Evolutionary conservation across 2,797 vertebrate genomes (phyloP).

Genomic region (Molossus molossus): DNA sequence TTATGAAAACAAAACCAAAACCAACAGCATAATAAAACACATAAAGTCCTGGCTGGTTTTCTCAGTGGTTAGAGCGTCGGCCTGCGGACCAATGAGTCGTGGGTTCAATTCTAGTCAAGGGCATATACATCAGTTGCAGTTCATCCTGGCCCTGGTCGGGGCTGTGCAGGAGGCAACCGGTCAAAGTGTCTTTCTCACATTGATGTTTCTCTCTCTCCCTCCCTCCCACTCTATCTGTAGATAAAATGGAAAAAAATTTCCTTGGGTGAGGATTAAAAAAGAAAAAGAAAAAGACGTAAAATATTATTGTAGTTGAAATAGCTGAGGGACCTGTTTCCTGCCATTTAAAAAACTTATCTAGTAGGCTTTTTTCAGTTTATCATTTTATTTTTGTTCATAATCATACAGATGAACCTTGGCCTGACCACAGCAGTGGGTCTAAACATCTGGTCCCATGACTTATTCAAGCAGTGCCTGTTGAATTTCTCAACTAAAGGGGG

Average conservation of each 20-base stretch:
- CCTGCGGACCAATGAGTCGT: too few relatives aligned
- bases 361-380: background rate
- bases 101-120: too few relatives aligned
- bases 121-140: too few relatives aligned
- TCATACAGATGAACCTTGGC: background rate
- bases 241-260: too few relatives aligned
- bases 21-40: background rate
- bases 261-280: too few relatives aligned
- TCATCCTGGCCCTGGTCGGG: too few relatives aligned
- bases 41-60: too few relatives aligned
- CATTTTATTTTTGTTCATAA: slow-evolving; percentile 41
- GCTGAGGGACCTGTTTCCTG: background rate
- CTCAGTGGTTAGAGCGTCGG: too few relatives aligned
- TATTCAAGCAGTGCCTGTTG: background rate
- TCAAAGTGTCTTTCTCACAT: too few relatives aligned
- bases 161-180: too few relatives aligned
- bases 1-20: slow-evolving; percentile 27
- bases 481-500: slow-evolving; percentile 26
- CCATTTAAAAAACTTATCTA: background rate
- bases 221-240: too few relatives aligned
- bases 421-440: background rate
- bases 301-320: background rate
- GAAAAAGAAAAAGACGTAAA: background rate
- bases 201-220: too few relatives aligned
- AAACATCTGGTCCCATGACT: slow-evolving; percentile 49